Percentiles rank a stretch among this genome's conserved stretches.
Conservation (phyloP, 1,140 invertebrate species). For the Eubasilissa regina region DNA sequence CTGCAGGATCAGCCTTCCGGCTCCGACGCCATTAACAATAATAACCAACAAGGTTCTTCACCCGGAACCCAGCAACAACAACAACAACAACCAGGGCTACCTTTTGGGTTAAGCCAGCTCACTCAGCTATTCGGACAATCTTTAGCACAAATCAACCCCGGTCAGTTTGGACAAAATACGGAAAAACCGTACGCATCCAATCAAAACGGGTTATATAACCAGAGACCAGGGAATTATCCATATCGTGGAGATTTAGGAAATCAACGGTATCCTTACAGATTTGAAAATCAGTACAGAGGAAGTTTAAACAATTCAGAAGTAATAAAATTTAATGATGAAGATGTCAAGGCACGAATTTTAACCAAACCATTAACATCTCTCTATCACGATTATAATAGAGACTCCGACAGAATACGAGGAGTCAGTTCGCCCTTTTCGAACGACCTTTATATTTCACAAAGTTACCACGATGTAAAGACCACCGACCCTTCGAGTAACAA, state of each 20-base stretch:
- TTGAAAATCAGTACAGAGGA: constrained; percentile 29
- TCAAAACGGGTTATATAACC: constrained; percentile 40
- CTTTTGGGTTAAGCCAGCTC: constrained; percentile 37
- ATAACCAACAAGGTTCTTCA: not conserved
- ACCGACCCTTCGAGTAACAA: constrained; percentile 11
- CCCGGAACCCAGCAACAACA: not conserved
- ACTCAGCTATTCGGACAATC: constrained; percentile 44
- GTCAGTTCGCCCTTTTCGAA: constrained; percentile 24
- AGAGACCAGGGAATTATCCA: constrained; percentile 31
- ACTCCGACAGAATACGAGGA: constrained; percentile 19
- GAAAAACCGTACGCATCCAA: not conserved
- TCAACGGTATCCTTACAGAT: constrained; percentile 34
- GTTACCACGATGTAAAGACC: constrained; percentile 43
- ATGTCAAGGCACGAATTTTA: constrained; percentile 53
- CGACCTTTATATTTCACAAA: constrained; percentile 54
- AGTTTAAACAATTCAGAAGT: constrained; percentile 17
- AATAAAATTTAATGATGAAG: not conserved
- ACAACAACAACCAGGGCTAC: constrained; percentile 45
- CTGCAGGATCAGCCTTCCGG: constrained; percentile 33
- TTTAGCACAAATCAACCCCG: constrained; percentile 1
- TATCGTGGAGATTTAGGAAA: constrained; percentile 30
- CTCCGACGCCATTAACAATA: not conserved
- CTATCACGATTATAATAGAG: constrained; percentile 25
- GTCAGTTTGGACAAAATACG: constrained; percentile 1
- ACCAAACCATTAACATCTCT: constrained; percentile 47